Conservation (phyloP, 2,888 invertebrate genomes). For the Dastarcus helophoroides region DNA sequence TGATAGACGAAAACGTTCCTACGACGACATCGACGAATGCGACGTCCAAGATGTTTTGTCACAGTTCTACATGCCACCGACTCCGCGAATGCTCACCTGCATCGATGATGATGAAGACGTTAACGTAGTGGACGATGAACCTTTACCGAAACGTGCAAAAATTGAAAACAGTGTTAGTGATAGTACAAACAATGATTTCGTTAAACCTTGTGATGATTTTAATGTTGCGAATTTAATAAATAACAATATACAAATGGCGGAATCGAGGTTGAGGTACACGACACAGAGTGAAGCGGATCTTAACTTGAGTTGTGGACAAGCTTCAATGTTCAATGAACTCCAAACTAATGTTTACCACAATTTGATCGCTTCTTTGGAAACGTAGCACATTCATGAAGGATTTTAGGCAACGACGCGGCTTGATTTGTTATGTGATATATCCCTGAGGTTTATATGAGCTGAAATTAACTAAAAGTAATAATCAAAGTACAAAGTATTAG, state of each 20-base stretch:
- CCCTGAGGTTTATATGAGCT: no score
- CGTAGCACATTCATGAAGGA: no score
- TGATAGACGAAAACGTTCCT: conserved; percentile 34
- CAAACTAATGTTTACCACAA: conserved; percentile 49
- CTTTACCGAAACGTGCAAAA: conserved; percentile 28
- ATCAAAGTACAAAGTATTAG: no score
- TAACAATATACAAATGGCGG: conserved; percentile 23
- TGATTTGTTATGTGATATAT: no score
- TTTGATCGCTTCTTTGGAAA: conserved; percentile 47
- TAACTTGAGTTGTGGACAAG: conserved; percentile 49
- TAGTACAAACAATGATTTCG: conserved; percentile 10
- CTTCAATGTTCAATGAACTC: conserved; percentile 51
- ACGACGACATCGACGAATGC: conserved; percentile 53
- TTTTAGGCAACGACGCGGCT: no score
- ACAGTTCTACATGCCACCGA: conserved; percentile 59
- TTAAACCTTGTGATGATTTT: conserved; percentile 20
- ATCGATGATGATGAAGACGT: conserved; percentile 51
- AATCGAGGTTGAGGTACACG: conserved; percentile 18
- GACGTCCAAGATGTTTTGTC: conserved; percentile 58
- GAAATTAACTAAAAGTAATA: no score
- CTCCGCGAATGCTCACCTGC: conserved; percentile 54
- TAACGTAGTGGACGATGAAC: conserved; percentile 33
- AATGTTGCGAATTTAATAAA: conserved; percentile 27
- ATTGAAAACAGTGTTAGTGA: conserved; percentile 8
- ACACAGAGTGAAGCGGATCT: conserved; percentile 16